Conservation (phyloP, 2,797 vertebrate species). For the Corythornis leucogaster region DNA sequence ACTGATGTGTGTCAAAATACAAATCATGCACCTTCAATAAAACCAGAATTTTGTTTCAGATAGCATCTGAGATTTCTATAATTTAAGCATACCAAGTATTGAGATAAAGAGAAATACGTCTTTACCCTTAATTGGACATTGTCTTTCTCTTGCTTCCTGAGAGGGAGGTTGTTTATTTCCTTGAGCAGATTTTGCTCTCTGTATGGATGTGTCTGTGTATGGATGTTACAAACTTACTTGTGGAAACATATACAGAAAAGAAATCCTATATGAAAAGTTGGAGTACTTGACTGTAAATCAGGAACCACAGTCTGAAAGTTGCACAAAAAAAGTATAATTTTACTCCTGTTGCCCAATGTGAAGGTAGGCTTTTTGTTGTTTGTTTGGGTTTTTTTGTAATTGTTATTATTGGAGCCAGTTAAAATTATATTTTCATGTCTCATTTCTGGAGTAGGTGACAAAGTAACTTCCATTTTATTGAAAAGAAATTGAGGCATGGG, state of each 20-base stretch:
- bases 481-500: neutral
- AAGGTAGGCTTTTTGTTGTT: neutral
- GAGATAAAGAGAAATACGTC: neutral
- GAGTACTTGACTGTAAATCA: neutral
- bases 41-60: slow-evolving; percentile 1
- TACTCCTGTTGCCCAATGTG: neutral
- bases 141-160: neutral
- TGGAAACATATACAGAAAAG: neutral
- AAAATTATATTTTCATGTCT: neutral
- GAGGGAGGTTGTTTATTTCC: neutral
- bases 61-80: neutral
- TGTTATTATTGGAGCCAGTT: neutral
- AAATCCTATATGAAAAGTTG: neutral
- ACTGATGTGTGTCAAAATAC: slow-evolving; percentile 23
- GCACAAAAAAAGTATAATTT: neutral
- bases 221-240: neutral
- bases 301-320: neutral
- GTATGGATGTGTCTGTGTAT: neutral
- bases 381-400: too few relatives aligned
- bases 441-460: neutral
- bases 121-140: neutral
- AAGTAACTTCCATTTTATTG: neutral
- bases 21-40: neutral
- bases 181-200: neutral
- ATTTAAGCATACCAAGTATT: neutral